phyloP scores from a whole-genome alignment of 2,113 vertebrate genomes.

The Microtus montanus region DNA sequence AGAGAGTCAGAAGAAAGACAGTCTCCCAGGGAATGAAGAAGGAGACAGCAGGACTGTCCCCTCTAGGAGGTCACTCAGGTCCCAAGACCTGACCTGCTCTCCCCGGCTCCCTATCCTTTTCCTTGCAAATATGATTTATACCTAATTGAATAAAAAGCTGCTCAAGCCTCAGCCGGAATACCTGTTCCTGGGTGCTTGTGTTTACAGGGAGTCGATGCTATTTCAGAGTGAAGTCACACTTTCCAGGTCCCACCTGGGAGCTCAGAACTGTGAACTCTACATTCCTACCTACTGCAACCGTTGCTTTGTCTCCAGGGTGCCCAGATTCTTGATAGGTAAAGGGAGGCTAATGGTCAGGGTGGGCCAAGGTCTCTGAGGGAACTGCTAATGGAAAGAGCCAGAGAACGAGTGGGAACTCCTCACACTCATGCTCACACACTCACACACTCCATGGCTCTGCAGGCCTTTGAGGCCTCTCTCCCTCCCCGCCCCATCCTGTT shows the following conservation, averaged over 20 bases:
- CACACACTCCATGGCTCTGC: neutral
- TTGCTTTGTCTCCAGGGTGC: neutral
- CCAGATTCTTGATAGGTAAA: neutral
- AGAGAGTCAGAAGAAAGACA: neutral
- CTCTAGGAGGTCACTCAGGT: constrained; percentile 5
- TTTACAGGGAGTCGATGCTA: neutral
- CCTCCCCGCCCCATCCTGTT: neutral
- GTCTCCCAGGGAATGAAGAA: neutral
- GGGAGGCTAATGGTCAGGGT: neutral
- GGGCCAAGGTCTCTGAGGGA: neutral
- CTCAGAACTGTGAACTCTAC: neutral
- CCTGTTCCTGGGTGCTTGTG: constrained; percentile 23
- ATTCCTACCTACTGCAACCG: neutral
- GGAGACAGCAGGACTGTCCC: constrained; percentile 74
- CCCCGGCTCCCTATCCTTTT: neutral
- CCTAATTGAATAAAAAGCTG: constrained; percentile 63
- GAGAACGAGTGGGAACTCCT: neutral
- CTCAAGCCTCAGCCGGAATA: neutral
- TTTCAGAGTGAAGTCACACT: neutral
- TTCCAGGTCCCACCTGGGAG: neutral
- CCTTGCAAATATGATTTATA: constrained; percentile 36
- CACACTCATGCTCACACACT: neutral
- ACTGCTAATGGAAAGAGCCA: neutral
- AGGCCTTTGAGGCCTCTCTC: neutral
- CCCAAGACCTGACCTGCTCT: constrained; percentile 51